Base-by-base conservation (phyloP, 2,797 vertebrate genomes). In the Pampus argenteus region DNA sequence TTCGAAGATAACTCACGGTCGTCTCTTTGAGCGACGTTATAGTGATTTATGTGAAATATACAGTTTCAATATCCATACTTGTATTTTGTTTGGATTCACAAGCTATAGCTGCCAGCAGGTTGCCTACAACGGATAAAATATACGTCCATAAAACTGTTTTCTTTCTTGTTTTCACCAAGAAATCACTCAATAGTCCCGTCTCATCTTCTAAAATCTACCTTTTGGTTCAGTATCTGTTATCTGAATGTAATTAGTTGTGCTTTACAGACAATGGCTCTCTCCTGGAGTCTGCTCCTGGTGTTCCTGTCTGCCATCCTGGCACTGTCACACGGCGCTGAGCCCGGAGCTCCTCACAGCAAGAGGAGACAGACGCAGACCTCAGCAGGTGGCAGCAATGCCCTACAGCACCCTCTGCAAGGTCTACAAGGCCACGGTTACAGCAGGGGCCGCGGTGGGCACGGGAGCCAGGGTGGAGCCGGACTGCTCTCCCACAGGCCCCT, bases 351-450 rank as follows among this genome's bases (percentile, higher is more conserved):
- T 49, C 86, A 79, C 10, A 67, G 74, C 80, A 93, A 91, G 71
- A 89, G 87, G 84, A 90, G 88, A 73, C 81, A 77, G 68, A 61
- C 73, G 0, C 84, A 84, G 65, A 60, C 66, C 70, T 79, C 85
- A 40, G 61, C 82, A 20, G 84, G 79, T 0, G 82, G 74, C 71
- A 68, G 77, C 81, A 93, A 95, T 56, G 78, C 82, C 71, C 90
- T 94, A 6, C 95, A 95, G 40, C 91, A 90, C 65, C 92, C 92
- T 11, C 94, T 92, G 2, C 60, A 73, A 9, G 92, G 93, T 87
- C 84, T 84, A 15, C 90, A 93, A 66, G 88, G 78, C 31, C 80
- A 85, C 1, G 71, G 86, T 11, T 88, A 90, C 38, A 85, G 88
- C 73, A 90, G 88, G 70, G 91, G 89, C 28, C 92, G 89, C 0